Percentiles rank a stretch among this genome's conserved stretches.
These are phyloP conservation scores for Alosa alosa DNA, from an alignment of 2,113 vertebrate species.

Conservation along the genomic window DNA sequence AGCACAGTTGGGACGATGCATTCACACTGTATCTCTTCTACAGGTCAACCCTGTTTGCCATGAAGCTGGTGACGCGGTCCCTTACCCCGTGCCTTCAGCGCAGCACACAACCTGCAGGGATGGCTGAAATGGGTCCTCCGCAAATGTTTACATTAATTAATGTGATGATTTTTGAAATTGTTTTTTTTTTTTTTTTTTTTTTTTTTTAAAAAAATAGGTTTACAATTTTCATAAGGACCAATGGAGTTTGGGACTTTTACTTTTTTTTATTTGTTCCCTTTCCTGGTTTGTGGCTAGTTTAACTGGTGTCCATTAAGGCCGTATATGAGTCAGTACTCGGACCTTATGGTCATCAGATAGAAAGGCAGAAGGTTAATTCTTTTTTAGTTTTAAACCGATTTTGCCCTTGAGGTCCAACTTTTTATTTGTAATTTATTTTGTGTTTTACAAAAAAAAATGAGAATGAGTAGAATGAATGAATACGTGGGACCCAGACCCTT, in stretches of 20 bases:
- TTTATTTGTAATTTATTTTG: constrained; percentile 18
- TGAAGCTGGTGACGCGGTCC: background rate
- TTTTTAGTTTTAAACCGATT: background rate
- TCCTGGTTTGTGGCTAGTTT: background rate
- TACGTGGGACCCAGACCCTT: background rate
- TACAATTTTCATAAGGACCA: background rate
- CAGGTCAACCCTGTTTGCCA: background rate
- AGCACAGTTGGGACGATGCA: background rate
- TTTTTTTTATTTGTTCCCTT: background rate
- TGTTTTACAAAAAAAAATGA: background rate
- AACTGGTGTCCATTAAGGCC: background rate
- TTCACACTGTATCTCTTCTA: background rate
- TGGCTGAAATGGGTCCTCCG: background rate
- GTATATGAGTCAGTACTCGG: background rate
- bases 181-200: background rate
- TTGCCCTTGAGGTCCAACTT: background rate
- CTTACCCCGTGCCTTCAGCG: background rate
- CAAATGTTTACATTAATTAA: constrained; percentile 2
- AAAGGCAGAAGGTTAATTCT: background rate
- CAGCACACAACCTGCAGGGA: background rate
- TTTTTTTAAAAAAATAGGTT: background rate
- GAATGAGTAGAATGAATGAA: background rate
- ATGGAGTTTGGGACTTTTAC: background rate
- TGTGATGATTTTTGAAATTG: background rate
- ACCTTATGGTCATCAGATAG: background rate